Evolutionary conservation across 2,797 vertebrate species (phyloP), one percentile per base, ranked within the genome.

Genomic region (Alca torda): DNA sequence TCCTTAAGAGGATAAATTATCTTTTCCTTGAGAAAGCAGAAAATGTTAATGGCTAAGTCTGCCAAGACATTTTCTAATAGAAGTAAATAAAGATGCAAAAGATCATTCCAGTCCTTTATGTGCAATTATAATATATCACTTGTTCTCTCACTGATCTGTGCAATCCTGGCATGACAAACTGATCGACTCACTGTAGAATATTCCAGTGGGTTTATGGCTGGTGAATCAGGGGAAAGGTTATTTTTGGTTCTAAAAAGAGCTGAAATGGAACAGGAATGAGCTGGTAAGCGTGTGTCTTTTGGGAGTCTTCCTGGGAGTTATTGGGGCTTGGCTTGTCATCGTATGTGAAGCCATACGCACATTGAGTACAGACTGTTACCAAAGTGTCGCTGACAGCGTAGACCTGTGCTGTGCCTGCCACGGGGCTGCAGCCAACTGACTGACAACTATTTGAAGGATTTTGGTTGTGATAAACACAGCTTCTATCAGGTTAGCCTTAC

Each of bases 1-100:
- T 97, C 94, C 96, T 97, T 98, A 97, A 98, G 92, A 61, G 95
- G 89, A 95, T 98, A 98, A 98, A 98, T 98, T 98, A 98, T 97
- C 95, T 97, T 98, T 98, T 98, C 92, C 97, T 97, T 96, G 92
- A 97, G 95, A 97, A 98, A 97, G 96, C 94, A 97, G 96, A 97
- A 98, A 98, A 97, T 95, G 96, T 95, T 97, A 98, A 97, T 97
- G 93, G 93, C 78, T 68, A 93, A 95, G 73, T 84, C 95, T 98
- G 87, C 89, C 30, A 96, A 96, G 94, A 81, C 91, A 85, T 95
- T 97, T 97, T 94, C 90, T 97, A 96, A 96, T 75, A 97, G 84
- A 97, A 79, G 87, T 97, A 98, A 98, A 97, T 97, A 98, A 97
- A 97, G 96, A 96, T 96, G 93, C 48, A 89, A 95, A 97, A 95